These are phyloP conservation scores for Ochotona curzoniae DNA, from an alignment of 2,113 vertebrate genomes.

Conservation along the genomic window DNA sequence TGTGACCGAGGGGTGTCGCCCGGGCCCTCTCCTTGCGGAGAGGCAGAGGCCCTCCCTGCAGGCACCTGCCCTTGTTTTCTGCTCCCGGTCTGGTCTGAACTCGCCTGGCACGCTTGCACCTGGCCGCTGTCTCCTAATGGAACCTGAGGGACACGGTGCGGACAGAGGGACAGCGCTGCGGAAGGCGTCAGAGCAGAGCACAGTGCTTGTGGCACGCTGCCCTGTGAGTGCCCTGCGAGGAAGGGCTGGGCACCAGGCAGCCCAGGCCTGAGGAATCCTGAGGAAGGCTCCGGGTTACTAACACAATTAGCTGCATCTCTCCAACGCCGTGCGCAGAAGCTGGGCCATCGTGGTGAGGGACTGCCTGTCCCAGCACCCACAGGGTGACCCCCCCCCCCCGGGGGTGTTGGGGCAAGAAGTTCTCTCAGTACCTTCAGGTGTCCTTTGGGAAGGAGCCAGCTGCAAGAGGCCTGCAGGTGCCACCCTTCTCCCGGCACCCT, in stretches of 20 bases:
- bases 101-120: too few relatives aligned
- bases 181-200: too few relatives aligned
- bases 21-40: conserved; percentile 59
- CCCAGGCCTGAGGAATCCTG: background rate
- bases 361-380: too few relatives aligned
- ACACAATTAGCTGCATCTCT: conserved; percentile 11
- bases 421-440: background rate
- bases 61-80: conserved; percentile 40
- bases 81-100: conserved; percentile 27
- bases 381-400: too few relatives aligned
- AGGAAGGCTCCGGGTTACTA: background rate
- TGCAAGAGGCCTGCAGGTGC: background rate
- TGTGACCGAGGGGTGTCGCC: conserved; percentile 71
- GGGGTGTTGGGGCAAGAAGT: too few relatives aligned
- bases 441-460: conserved; percentile 63
- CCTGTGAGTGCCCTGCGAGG: fast-evolving
- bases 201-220: background rate
- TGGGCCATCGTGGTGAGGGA: too few relatives aligned
- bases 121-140: fast-evolving
- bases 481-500: background rate
- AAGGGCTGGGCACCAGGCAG: background rate
- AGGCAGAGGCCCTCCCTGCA: background rate
- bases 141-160: fast-evolving
- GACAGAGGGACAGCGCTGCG: background rate
- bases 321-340: background rate